Base-by-base conservation (phyloP, 35 echinoderm and acorn worm genomes). In the Strongylocentrotus purpuratus region DNA sequence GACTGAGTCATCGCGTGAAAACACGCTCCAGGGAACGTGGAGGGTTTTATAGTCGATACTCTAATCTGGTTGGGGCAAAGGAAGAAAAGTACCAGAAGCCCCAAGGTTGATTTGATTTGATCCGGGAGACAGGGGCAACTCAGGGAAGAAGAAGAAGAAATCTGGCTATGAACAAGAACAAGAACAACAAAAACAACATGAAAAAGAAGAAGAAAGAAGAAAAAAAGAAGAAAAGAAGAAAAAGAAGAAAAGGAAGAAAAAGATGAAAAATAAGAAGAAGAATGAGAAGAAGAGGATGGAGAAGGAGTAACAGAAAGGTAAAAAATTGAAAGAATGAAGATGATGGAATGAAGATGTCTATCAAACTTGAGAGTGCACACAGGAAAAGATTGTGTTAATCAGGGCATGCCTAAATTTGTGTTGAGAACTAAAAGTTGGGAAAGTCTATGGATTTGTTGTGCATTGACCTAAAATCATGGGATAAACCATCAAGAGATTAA, bases 1-100 rank as follows among this genome's bases (percentile, higher is more conserved):
- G 32, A 93, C 91, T 93, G 91, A 93, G 45, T 93, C 91, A 93
- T 93, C 91, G 17, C n/a, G 87, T 89, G 87, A 89, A 89, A 89
- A 93, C 91, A 47, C 48, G 48, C 91, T 50, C n/a, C 32, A 89
- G 32, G 48, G 31, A 46, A 58, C 91, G 17, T 18, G 46, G 15
- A 58, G 33, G 46, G 48, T 93, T 58, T 93, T 93, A 58, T 93
- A 93, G 91, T 93, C 91, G 48, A 93, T 58, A 93, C 91, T 31
- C 91, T 93, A 93, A 93, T 93, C 91, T 93, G 45, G 46, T 58
- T 58, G 17, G 45, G 25, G 65, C 65, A 78, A 78, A 18, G 65
- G 65, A 78, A 78, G 65, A 20, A 93, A 58, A 58, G 46, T 47
- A 58, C 45, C 9, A 93, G 45, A 15, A 46, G 91, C 48, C 91